Evolutionary conservation across 1,140 invertebrate genomes (phyloP).

Genomic region (Wasmannia auropunctata): DNA sequence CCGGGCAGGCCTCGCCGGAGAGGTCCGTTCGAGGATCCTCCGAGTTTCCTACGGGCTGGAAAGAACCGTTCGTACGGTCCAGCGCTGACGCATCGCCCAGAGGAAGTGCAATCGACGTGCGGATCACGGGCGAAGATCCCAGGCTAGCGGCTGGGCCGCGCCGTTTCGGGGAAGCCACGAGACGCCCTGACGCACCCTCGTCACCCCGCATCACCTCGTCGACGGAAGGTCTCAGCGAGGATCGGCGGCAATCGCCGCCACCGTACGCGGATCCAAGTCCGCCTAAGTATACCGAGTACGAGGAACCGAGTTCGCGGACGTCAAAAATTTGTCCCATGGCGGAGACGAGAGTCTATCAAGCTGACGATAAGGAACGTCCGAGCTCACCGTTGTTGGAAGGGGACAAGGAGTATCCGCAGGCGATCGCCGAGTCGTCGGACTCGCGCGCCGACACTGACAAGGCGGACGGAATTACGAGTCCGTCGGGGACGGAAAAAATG

Average conservation of each 20-base stretch:
- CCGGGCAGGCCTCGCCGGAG: conserved; percentile 3
- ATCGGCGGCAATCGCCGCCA: conserved; percentile 45
- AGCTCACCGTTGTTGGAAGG: background rate
- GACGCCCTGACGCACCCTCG: background rate
- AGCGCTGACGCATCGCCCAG: background rate
- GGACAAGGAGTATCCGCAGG: background rate
- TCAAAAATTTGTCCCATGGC: conserved; percentile 70
- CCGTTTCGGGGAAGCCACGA: background rate
- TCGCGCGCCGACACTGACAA: background rate
- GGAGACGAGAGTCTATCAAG: conserved; percentile 35
- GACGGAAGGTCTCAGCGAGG: background rate
- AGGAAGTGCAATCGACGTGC: conserved; percentile 37
- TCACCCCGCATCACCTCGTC: conserved; percentile 13
- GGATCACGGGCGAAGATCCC: background rate
- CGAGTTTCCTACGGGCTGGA: conserved; percentile 6
- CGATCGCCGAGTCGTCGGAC: background rate
- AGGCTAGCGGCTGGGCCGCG: background rate
- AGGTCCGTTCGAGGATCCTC: conserved; percentile 15
- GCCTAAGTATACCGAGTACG: conserved; percentile 47
- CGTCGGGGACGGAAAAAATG: background rate
- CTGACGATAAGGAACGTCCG: background rate
- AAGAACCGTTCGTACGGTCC: background rate
- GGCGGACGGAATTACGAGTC: background rate
- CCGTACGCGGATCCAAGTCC: conserved; percentile 65
- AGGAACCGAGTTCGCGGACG: conserved; percentile 60